Percentiles rank a stretch among this genome's conserved stretches.
Evolutionary conservation across 2,797 vertebrate species (phyloP).

Genomic region (Argentina silus): DNA sequence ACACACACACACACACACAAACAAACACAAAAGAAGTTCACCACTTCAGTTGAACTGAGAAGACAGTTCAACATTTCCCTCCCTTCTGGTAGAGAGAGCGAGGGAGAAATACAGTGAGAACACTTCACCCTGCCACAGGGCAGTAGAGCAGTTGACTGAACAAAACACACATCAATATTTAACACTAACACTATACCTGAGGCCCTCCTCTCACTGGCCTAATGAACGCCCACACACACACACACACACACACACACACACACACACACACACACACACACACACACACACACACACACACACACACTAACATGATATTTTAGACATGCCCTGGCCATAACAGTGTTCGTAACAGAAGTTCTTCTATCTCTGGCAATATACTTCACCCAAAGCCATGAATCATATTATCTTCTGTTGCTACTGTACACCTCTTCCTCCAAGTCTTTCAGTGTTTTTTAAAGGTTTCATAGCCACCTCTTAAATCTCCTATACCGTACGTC

Average conservation of each 20-base stretch:
- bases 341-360: too few relatives aligned
- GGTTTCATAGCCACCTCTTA: too few relatives aligned
- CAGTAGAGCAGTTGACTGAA: not conserved
- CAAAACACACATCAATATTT: conserved; percentile 1
- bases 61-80: not conserved
- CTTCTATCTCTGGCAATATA: too few relatives aligned
- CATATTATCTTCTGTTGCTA: too few relatives aligned
- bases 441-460: too few relatives aligned
- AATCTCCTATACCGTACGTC: too few relatives aligned
- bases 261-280: conserved; percentile 13
- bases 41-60: not conserved
- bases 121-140: not conserved
- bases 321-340: too few relatives aligned
- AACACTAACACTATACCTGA: not conserved
- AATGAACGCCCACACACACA: not conserved
- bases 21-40: not conserved
- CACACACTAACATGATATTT: conserved; percentile 3
- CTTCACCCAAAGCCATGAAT: too few relatives aligned
- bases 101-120: too few relatives aligned
- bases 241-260: conserved; percentile 9
- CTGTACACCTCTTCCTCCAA: too few relatives aligned
- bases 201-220: not conserved
- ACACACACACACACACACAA: conserved; percentile 4
- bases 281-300: conserved; percentile 12
- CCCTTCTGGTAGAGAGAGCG: too few relatives aligned